Conservation (phyloP, 2,888 invertebrate species). For the Ashinkailepas kermadecensis region DNA sequence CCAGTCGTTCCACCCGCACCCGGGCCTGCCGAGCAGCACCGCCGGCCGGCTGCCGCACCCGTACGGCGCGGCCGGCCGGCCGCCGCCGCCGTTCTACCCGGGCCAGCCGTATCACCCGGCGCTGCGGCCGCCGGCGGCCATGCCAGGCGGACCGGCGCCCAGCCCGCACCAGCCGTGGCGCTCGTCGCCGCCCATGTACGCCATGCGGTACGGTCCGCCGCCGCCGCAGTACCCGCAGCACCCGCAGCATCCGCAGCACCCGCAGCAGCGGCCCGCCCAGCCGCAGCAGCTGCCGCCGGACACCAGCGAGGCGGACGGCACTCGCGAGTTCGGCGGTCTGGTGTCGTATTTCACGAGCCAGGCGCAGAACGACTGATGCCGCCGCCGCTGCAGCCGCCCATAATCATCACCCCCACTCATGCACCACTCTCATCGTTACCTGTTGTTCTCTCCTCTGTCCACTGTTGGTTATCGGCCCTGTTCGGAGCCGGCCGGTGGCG, state of each 20-base stretch:
- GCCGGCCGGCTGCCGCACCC: background rate
- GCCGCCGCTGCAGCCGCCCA: background rate
- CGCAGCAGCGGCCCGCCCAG: background rate
- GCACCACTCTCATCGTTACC: background rate
- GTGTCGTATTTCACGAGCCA: constrained; percentile 14
- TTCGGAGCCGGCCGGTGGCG: too few species aligned
- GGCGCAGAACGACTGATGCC: constrained; percentile 20
- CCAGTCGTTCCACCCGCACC: constrained; percentile 37
- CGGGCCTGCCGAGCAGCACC: constrained; percentile 4
- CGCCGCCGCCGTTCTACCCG: background rate
- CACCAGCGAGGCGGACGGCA: background rate
- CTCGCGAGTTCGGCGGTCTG: constrained; percentile 16
- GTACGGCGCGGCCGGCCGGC: background rate
- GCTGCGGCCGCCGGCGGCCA: background rate
- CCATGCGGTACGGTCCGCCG: constrained; percentile 1
- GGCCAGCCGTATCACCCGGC: constrained; percentile 17
- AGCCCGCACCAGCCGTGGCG: constrained; percentile 13
- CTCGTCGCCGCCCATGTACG: background rate
- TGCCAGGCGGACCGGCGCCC: constrained; percentile 8
- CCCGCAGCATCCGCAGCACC: background rate
- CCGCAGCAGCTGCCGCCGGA: background rate
- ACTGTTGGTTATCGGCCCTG: background rate
- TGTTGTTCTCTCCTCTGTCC: background rate
- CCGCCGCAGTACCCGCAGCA: background rate
- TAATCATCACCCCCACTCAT: background rate